Evolutionary conservation across 1,140 invertebrate genomes (phyloP).

Genomic region (Achatina immaculata): DNA sequence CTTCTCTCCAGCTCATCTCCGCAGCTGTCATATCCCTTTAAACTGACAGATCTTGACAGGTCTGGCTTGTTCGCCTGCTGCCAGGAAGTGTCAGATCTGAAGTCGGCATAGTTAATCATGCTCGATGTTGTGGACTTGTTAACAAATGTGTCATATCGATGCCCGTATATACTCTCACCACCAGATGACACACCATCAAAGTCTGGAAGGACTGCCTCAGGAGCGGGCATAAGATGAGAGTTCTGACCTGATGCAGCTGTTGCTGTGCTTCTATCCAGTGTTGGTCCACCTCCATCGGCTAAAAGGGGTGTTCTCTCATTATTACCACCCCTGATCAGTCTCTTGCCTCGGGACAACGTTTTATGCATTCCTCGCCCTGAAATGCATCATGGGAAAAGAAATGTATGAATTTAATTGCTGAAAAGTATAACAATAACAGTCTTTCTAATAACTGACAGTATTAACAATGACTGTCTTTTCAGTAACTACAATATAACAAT

Average conservation of each 20-base stretch:
- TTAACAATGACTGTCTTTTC: background rate
- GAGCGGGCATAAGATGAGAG: background rate
- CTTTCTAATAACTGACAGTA: background rate
- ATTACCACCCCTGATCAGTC: constrained; percentile 36
- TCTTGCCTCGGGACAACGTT: constrained; percentile 18
- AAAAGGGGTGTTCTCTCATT: constrained; percentile 52
- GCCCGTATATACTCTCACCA: background rate
- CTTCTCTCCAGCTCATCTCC: constrained; percentile 1
- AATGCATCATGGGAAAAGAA: background rate
- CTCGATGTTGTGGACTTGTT: constrained; percentile 48
- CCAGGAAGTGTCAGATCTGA: constrained; percentile 33
- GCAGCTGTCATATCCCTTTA: constrained; percentile 7
- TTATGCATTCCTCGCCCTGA: constrained; percentile 52
- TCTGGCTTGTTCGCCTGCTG: constrained; percentile 2
- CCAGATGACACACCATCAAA: background rate
- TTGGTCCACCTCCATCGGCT: constrained; percentile 14
- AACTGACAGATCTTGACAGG: constrained; percentile 22
- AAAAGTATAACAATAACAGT: background rate
- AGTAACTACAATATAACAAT: background rate
- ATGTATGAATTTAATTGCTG: background rate
- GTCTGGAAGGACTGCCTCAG: background rate
- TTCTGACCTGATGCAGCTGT: background rate
- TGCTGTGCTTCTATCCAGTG: background rate
- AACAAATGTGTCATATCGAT: constrained; percentile 35
- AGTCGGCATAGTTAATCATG: constrained; percentile 55